These are phyloP conservation scores for Apamea sordens DNA, from an alignment of 2,888 invertebrate genomes.

Conservation along the genomic window DNA sequence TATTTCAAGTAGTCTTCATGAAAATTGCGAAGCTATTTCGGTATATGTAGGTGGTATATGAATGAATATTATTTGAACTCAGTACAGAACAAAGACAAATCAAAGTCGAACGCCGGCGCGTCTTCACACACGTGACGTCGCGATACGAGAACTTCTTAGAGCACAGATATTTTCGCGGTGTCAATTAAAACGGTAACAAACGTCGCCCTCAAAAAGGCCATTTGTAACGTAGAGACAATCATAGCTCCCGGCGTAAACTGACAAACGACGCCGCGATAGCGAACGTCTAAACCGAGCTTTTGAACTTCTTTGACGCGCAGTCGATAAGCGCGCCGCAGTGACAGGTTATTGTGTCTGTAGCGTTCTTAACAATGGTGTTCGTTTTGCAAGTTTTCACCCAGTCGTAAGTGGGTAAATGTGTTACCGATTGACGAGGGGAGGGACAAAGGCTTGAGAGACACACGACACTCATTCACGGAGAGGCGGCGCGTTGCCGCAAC, in stretches of 20 bases:
- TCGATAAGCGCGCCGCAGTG: slow-evolving; percentile 84
- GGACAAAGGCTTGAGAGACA: slow-evolving; percentile 75
- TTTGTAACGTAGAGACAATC: slow-evolving; percentile 86
- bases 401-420: slow-evolving; percentile 89
- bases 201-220: slow-evolving; percentile 83
- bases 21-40: slow-evolving; percentile 2
- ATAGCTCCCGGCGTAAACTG: slow-evolving; percentile 83
- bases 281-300: slow-evolving; percentile 86
- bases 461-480: slow-evolving; percentile 71
- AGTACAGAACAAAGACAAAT: slow-evolving; percentile 56
- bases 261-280: slow-evolving; percentile 86
- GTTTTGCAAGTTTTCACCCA: slow-evolving; percentile 89
- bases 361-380: slow-evolving; percentile 83
- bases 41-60: background rate
- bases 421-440: slow-evolving; percentile 85
- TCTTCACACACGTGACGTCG: slow-evolving; percentile 45
- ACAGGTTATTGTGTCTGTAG: slow-evolving; percentile 76
- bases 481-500: slow-evolving; percentile 76
- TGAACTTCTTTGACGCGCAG: slow-evolving; percentile 88
- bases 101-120: slow-evolving; percentile 52
- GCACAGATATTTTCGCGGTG: slow-evolving; percentile 68
- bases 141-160: slow-evolving; percentile 46
- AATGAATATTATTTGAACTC: slow-evolving; percentile 35
- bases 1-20: slow-evolving; percentile 23
- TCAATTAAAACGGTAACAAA: slow-evolving; percentile 84